These are phyloP conservation scores for Cephus runcator DNA, from an alignment of 2,888 invertebrate species.

Conservation along the genomic window DNA sequence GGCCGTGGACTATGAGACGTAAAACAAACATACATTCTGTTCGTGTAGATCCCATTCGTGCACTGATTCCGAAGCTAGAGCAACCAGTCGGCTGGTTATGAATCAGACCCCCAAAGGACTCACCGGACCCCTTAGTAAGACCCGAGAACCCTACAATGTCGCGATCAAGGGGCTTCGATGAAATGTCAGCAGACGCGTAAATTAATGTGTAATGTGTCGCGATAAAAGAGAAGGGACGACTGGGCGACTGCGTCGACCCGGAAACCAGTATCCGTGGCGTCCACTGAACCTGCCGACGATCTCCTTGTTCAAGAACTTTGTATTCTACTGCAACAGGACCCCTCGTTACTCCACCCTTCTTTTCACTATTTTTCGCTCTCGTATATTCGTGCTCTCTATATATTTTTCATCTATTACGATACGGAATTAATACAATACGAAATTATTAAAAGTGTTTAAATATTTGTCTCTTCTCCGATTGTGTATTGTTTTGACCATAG, in stretches of 20 bases:
- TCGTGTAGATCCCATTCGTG: background rate
- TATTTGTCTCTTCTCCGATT: background rate
- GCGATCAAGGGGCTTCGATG: slow-evolving; percentile 4
- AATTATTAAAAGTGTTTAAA: background rate
- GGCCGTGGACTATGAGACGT: background rate
- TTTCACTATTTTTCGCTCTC: background rate
- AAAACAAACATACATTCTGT: slow-evolving; percentile 27
- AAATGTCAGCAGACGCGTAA: slow-evolving; percentile 26
- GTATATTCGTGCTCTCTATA: background rate
- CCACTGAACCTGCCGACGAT: background rate
- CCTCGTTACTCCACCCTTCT: background rate
- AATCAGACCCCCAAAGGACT: background rate
- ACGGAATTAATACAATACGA: background rate
- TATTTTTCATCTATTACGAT: background rate
- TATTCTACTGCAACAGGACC: background rate
- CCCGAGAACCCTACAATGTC: background rate
- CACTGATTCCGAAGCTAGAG: background rate
- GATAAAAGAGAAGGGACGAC: slow-evolving; percentile 12
- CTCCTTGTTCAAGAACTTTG: background rate
- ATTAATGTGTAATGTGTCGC: slow-evolving; percentile 22
- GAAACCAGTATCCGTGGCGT: slow-evolving; percentile 11
- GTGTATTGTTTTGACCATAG: background rate
- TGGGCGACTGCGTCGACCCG: slow-evolving; percentile 4
- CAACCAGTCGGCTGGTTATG: background rate
- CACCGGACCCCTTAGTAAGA: background rate